phyloP scores from a whole-genome alignment of 2,888 invertebrate species.

The Gastrophysa polygoni region DNA sequence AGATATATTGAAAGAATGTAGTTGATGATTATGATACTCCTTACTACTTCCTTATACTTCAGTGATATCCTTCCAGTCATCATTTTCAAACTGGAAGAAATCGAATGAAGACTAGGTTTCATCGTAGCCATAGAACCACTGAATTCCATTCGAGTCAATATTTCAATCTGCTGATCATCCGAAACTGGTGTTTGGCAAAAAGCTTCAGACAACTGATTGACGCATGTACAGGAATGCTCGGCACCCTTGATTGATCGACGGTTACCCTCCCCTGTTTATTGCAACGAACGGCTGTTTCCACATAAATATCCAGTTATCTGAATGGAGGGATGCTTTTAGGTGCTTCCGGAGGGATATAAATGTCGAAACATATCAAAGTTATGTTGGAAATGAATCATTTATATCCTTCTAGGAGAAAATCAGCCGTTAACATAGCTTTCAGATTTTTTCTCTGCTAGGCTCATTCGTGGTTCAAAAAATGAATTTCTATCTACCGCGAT shows the following conservation, averaged over 20 bases:
- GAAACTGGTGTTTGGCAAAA: slow-evolving; percentile 47
- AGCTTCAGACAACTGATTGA: slow-evolving; percentile 49
- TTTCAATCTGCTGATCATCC: slow-evolving; percentile 28
- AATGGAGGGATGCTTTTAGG: not conserved
- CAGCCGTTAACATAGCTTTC: not conserved
- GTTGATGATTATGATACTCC: too few species aligned
- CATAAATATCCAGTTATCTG: slow-evolving; percentile 10
- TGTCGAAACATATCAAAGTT: not conserved
- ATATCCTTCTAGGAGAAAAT: not conserved
- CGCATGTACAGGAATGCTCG: slow-evolving; percentile 49
- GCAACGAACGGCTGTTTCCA: slow-evolving; percentile 23
- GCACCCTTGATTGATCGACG: slow-evolving; percentile 54
- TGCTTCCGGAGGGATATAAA: not conserved
- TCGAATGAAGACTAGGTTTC: too few species aligned
- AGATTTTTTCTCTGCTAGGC: not conserved
- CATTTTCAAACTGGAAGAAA: too few species aligned
- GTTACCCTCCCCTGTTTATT: slow-evolving; percentile 39
- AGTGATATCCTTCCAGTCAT: too few species aligned
- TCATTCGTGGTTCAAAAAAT: too few species aligned
- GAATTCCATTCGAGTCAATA: not conserved
- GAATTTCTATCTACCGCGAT: too few species aligned
- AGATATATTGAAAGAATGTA: too few species aligned
- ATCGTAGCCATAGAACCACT: not conserved
- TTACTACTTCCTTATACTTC: too few species aligned
- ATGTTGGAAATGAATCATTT: not conserved